phyloP scores from a whole-genome alignment of 2,797 vertebrate genomes.

The Silurus lanzhouensis region DNA sequence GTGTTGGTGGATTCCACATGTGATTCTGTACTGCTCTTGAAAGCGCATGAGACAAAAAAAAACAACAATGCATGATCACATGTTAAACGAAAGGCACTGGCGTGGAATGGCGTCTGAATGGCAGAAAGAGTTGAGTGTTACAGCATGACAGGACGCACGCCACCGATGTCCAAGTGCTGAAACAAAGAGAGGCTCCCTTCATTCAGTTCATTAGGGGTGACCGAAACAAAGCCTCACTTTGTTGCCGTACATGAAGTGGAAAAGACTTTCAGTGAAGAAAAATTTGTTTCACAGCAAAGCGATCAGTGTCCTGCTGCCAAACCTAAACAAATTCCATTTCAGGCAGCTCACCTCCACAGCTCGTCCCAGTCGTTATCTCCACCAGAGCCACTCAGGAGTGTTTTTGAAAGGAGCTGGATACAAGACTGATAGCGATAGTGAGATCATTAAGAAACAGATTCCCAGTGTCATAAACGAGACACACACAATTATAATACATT shows the following conservation, averaged over 20 bases:
- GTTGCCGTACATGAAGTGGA: conserved; percentile 63
- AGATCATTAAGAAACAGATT: background rate
- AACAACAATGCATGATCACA: no score
- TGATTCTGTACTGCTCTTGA: background rate
- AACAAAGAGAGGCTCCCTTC: conserved; percentile 61
- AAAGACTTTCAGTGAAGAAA: conserved; percentile 65
- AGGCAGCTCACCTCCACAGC: conserved; percentile 73
- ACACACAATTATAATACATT: background rate
- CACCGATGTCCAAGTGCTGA: conserved; percentile 61
- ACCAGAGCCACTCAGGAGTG: conserved; percentile 57
- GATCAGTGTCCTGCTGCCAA: conserved; percentile 73
- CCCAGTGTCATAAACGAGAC: background rate
- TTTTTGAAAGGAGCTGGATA: background rate
- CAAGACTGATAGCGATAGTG: background rate
- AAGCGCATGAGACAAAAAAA: background rate
- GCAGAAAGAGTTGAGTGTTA: conserved; percentile 42
- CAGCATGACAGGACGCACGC: conserved; percentile 53
- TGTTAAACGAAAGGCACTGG: conserved; percentile 54
- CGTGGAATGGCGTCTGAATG: conserved; percentile 56
- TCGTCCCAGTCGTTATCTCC: conserved; percentile 71
- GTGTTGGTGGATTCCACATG: background rate
- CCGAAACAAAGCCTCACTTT: conserved; percentile 69
- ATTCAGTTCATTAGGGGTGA: conserved; percentile 24
- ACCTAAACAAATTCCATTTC: conserved; percentile 82
- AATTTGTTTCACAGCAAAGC: conserved; percentile 77